Percentiles rank a stretch among this genome's conserved stretches.
Evolutionary conservation across 2,113 vertebrate genomes (phyloP).

Genomic region (Petroica traversi): DNA sequence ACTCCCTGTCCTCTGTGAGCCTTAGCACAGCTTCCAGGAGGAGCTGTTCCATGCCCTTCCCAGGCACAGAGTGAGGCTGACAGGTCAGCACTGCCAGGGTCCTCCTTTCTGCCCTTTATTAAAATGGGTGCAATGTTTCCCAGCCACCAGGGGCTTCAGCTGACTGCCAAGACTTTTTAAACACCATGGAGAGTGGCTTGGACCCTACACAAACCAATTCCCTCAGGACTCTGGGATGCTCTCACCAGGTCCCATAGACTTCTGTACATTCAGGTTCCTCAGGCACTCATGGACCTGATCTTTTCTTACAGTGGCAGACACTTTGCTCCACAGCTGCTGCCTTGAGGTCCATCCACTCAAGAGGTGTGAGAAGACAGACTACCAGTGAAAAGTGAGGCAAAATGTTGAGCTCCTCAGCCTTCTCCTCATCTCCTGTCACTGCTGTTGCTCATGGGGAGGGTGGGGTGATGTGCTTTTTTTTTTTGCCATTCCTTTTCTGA

Average conservation of each 20-base stretch:
- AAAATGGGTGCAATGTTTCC: not conserved
- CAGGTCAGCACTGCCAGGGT: not conserved
- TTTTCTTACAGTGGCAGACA: not conserved
- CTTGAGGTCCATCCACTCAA: not conserved
- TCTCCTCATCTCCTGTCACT: not conserved
- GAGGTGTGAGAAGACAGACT: not conserved
- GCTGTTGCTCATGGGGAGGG: not conserved
- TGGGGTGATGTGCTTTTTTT: rapidly evolving
- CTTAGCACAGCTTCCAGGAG: not conserved
- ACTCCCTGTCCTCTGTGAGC: not conserved
- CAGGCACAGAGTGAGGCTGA: not conserved
- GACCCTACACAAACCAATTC: not conserved
- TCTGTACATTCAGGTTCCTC: not conserved
- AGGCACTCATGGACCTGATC: not conserved
- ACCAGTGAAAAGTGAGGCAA: not conserved
- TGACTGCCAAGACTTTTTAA: not conserved
- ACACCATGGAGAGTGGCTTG: not conserved
- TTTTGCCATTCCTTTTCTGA: not conserved
- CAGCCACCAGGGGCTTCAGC: not conserved
- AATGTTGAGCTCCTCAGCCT: not conserved
- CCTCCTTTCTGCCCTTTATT: not conserved
- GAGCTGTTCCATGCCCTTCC: not conserved
- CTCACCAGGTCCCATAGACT: not conserved
- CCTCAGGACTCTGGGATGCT: not conserved
- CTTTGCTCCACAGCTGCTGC: not conserved